A percentile compares a stretch with the other conserved stretches of the same genome.
These are phyloP conservation scores for Ammodytes dubius DNA, from an alignment of 2,113 vertebrate genomes.

Conservation along the genomic window DNA sequence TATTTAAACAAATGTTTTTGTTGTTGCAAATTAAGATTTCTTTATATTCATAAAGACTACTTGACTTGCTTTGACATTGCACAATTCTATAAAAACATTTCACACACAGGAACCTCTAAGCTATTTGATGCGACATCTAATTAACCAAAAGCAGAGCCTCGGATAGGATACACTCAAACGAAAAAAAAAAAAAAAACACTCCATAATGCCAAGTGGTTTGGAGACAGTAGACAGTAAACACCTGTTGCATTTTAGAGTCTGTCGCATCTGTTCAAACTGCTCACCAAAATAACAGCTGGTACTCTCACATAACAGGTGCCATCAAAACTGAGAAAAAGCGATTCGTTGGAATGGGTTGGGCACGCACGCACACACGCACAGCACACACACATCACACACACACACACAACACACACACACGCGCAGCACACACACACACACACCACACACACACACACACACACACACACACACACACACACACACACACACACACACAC, in stretches of 20 bases:
- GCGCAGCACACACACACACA: neutral
- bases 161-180: slow-evolving; percentile 3
- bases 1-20: too few relatives aligned
- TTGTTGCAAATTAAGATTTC: too few relatives aligned
- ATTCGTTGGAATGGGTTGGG: neutral
- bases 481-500: neutral
- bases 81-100: neutral
- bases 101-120: neutral
- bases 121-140: neutral
- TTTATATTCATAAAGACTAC: too few relatives aligned
- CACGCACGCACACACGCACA: neutral
- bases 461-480: neutral
- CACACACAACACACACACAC: neutral
- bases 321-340: neutral
- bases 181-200: neutral
- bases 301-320: slow-evolving; percentile 13
- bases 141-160: neutral
- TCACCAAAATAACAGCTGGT: slow-evolving; percentile 56
- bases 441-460: neutral
- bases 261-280: slow-evolving; percentile 58
- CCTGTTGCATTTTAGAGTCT: slow-evolving; percentile 53
- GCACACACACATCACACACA: neutral
- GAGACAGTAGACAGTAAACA: slow-evolving; percentile 35
- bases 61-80: too few relatives aligned
- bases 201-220: slow-evolving; percentile 18